These are phyloP conservation scores for Potorous gilbertii DNA, from an alignment of 2,797 vertebrate species.

Conservation along the genomic window DNA sequence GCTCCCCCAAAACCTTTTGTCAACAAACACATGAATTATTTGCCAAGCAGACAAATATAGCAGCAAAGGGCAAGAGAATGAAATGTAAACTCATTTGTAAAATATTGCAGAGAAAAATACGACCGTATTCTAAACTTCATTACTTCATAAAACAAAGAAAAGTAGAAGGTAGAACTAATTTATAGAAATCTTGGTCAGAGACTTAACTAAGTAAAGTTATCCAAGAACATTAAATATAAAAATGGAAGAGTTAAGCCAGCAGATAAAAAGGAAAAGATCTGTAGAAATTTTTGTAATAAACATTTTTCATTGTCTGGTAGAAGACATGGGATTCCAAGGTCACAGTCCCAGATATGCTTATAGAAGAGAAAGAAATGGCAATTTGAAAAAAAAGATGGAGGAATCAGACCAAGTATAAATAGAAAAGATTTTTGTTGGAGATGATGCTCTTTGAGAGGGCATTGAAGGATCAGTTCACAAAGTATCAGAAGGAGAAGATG, in stretches of 20 bases:
- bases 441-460: not conserved
- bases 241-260: not conserved
- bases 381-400: not conserved
- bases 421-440: not conserved
- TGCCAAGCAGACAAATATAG: not conserved
- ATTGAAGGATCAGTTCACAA: not conserved
- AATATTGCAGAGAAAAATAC: not conserved
- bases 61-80: slow-evolving; percentile 1
- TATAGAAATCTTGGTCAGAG: not conserved
- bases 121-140: not conserved
- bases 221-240: not conserved
- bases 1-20: not conserved
- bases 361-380: not conserved
- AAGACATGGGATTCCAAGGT: not conserved
- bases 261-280: not conserved
- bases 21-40: not conserved
- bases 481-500: not conserved
- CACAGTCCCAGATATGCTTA: not conserved
- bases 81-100: slow-evolving; percentile 11
- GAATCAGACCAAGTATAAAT: not conserved
- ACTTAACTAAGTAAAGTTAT: not conserved
- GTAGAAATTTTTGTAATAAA: not conserved
- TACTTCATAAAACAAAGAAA: not conserved
- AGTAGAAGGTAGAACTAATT: not conserved
- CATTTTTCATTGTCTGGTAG: not conserved